Conservation (phyloP, 2,888 invertebrate species). For the Kryphioiulus occultus region DNA sequence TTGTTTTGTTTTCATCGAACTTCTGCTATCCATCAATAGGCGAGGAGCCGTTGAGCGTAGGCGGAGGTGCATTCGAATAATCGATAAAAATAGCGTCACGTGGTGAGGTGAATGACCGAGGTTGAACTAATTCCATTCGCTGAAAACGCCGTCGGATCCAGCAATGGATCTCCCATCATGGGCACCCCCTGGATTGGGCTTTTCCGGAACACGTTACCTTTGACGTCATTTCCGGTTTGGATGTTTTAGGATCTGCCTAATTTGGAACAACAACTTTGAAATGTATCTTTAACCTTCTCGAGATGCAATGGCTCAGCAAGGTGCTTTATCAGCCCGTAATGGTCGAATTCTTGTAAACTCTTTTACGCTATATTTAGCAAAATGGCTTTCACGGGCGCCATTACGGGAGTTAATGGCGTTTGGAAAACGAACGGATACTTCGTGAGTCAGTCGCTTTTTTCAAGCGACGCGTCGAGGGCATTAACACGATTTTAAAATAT, state of each 20-base stretch:
- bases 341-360: too few relatives aligned
- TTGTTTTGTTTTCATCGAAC: background rate
- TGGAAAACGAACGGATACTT: too few relatives aligned
- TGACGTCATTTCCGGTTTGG: constrained; percentile 2
- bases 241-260: too few relatives aligned
- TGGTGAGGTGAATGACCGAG: constrained; percentile 35
- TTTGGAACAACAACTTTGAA: too few relatives aligned
- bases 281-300: too few relatives aligned
- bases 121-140: constrained; percentile 42
- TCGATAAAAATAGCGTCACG: constrained; percentile 39
- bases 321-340: too few relatives aligned
- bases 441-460: background rate
- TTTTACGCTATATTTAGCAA: too few relatives aligned
- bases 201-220: background rate
- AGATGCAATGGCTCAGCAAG: too few relatives aligned
- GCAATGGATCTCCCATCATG: background rate
- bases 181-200: background rate
- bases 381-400: too few relatives aligned
- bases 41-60: constrained; percentile 22
- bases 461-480: background rate
- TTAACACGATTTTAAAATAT: background rate
- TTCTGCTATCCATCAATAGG: background rate
- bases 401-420: too few relatives aligned
- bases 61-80: constrained; percentile 43
- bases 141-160: background rate